Conservation (phyloP, 2,797 vertebrate species). For the Acanthornis magna region DNA sequence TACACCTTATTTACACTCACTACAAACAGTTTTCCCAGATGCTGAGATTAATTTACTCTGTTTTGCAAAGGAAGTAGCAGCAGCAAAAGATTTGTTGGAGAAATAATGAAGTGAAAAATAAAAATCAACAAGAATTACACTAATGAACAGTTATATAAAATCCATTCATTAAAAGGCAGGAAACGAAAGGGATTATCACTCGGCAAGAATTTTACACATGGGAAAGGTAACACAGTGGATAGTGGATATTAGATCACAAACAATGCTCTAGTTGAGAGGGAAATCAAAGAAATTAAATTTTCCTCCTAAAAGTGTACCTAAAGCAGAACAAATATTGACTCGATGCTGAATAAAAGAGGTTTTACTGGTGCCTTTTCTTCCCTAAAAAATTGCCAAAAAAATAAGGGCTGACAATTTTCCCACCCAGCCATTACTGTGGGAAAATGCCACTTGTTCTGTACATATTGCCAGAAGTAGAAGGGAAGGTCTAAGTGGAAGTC, state of each 20-base stretch:
- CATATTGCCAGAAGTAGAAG: background rate
- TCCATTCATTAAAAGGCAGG: constrained; percentile 52
- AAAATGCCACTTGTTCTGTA: background rate
- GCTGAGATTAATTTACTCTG: constrained; percentile 2
- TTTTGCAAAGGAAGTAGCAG: background rate
- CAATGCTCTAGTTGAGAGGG: background rate
- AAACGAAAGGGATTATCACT: constrained; percentile 55
- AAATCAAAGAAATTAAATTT: background rate
- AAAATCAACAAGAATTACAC: constrained; percentile 16
- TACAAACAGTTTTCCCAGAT: background rate
- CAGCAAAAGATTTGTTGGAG: background rate
- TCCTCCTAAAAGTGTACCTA: background rate
- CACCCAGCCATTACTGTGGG: background rate
- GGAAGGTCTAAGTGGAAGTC: background rate
- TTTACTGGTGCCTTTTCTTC: background rate
- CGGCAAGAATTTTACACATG: background rate
- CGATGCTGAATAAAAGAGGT: background rate
- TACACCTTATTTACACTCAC: background rate
- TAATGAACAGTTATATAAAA: constrained; percentile 58
- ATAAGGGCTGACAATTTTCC: background rate
- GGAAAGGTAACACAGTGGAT: background rate
- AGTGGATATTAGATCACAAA: background rate
- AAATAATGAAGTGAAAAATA: constrained; percentile 44
- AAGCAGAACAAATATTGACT: background rate
- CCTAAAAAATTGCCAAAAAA: background rate